phyloP scores from a whole-genome alignment of 2,797 vertebrate genomes.

The Coregonus suidteri region DNA sequence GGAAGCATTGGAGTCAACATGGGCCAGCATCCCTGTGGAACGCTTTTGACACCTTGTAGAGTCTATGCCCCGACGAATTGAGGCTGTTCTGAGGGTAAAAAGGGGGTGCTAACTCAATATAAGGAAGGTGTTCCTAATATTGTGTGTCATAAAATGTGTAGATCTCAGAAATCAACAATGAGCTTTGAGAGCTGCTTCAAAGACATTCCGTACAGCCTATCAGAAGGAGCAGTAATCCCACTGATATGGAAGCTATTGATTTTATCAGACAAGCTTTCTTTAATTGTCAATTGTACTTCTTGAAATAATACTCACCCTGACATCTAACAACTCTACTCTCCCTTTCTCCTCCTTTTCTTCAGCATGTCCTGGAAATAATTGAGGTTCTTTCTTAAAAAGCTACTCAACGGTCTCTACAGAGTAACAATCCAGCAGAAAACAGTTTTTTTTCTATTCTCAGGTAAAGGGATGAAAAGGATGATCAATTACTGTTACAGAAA shows the following conservation, averaged over 20 bases:
- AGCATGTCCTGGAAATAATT: slow-evolving; percentile 23
- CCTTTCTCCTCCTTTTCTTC: slow-evolving; percentile 9
- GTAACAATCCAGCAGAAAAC: not conserved
- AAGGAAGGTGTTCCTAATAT: no score
- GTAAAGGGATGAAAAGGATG: slow-evolving; percentile 23
- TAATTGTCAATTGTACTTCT: slow-evolving; percentile 50
- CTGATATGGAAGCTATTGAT: slow-evolving; percentile 43
- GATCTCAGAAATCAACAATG: slow-evolving; percentile 27
- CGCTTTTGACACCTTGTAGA: not conserved
- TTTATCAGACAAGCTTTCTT: slow-evolving; percentile 43
- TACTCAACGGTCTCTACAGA: not conserved
- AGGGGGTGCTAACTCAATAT: no score
- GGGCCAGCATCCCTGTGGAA: no score
- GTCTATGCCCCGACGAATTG: not conserved
- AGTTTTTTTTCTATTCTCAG: slow-evolving; percentile 5
- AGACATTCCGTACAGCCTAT: slow-evolving; percentile 40
- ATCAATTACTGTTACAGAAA: slow-evolving; percentile 43
- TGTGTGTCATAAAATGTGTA: not conserved
- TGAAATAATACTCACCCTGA: slow-evolving; percentile 45
- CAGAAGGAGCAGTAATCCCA: slow-evolving; percentile 46
- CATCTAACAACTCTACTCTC: slow-evolving; percentile 34
- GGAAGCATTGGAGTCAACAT: no score
- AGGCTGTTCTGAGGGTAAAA: not conserved
- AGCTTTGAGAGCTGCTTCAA: slow-evolving; percentile 41
- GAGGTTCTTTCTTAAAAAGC: not conserved